Evolutionary conservation across 2,797 vertebrate genomes (phyloP).

Genomic region (Coendou prehensilis): DNA sequence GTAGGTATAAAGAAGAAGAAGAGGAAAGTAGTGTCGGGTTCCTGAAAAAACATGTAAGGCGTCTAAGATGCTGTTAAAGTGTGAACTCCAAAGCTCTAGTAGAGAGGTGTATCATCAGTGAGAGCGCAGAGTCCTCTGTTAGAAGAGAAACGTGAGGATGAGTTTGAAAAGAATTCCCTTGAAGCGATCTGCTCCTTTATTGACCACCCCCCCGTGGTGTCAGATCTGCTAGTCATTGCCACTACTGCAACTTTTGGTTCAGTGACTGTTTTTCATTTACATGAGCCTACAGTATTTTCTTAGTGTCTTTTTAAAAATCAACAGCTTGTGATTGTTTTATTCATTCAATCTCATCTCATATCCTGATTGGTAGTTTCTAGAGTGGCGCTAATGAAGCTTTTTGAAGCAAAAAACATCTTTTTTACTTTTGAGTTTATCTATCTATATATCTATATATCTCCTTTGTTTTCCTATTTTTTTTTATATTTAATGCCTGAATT

Average conservation of each 20-base stretch:
- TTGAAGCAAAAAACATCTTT: neutral
- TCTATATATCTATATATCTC: neutral
- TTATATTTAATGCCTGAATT: slow-evolving; percentile 28
- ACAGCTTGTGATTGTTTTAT: neutral
- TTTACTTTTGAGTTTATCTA: neutral
- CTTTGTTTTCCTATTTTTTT: neutral
- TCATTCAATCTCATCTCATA: neutral
- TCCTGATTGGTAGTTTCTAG: slow-evolving; percentile 6
- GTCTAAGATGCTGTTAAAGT: neutral
- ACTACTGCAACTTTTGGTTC: neutral
- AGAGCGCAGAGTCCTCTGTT: neutral
- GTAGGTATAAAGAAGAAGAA: neutral
- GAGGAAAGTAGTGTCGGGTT: neutral
- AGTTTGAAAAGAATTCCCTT: slow-evolving; percentile 18
- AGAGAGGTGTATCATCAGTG: neutral
- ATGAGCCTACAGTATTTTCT: neutral
- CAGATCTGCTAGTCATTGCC: neutral
- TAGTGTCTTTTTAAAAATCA: neutral
- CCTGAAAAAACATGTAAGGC: neutral
- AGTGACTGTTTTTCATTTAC: slow-evolving; percentile 31
- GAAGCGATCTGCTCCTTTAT: neutral
- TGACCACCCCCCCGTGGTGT: neutral
- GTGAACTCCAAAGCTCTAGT: neutral
- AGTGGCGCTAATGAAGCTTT: slow-evolving; percentile 14
- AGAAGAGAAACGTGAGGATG: neutral